Percentiles rank a stretch among this genome's conserved stretches.
These are phyloP conservation scores for Trogon surrucura DNA, from an alignment of 2,113 vertebrate species.

Conservation along the genomic window DNA sequence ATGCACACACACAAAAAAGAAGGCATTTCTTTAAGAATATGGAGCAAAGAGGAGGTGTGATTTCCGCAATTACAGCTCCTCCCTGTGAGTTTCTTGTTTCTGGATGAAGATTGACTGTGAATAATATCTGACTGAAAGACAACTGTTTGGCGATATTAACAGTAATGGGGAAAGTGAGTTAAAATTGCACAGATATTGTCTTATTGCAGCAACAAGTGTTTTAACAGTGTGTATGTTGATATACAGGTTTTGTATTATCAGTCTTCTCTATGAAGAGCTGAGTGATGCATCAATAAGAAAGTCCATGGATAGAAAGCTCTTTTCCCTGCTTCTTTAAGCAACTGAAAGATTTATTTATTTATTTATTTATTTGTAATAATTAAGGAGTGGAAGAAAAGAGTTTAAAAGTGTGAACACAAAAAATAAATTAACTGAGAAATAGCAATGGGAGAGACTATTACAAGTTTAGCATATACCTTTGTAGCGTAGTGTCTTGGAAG, in stretches of 20 bases:
- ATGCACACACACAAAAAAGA: not conserved
- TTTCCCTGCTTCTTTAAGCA: not conserved
- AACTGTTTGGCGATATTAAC: not conserved
- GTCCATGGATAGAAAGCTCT: not conserved
- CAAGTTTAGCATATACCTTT: not conserved
- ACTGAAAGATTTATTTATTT: not conserved
- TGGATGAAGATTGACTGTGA: not conserved
- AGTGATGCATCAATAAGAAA: not conserved
- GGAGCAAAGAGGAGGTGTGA: not conserved
- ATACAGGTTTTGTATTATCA: not conserved
- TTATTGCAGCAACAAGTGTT: not conserved
- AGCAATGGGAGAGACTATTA: not conserved
- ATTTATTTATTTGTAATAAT: not conserved
- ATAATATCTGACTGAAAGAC: not conserved
- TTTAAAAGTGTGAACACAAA: not conserved
- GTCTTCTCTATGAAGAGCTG: not conserved
- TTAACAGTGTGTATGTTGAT: not conserved
- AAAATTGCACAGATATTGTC: not conserved
- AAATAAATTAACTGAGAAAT: not conserved
- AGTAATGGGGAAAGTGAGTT: not conserved
- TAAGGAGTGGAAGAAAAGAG: not conserved
- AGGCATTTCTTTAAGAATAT: not conserved
- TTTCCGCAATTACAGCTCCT: not conserved
- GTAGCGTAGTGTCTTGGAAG: not conserved
- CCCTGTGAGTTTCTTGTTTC: not conserved